Conservation (phyloP, 1,140 invertebrate genomes). For the Drosophila repletoides region DNA sequence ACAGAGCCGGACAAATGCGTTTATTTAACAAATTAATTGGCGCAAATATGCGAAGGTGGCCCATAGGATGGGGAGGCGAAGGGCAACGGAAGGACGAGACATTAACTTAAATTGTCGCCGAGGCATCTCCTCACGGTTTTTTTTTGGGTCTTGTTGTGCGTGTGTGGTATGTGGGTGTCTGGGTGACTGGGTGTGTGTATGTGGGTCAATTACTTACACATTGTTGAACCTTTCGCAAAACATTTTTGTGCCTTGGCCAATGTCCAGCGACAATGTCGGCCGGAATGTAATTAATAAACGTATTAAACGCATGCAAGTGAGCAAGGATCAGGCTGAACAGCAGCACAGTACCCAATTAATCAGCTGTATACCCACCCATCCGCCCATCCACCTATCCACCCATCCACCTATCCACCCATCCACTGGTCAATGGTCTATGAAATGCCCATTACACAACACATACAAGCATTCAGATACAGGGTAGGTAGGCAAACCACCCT, state of each 20-base stretch:
- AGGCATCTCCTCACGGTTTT: no score
- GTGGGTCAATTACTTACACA: slow-evolving; percentile 66
- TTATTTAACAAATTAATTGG: slow-evolving; percentile 81
- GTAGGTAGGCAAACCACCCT: slow-evolving; percentile 7
- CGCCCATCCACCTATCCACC: slow-evolving; percentile 18
- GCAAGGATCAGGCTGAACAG: slow-evolving; percentile 18
- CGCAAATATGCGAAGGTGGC: slow-evolving; percentile 47
- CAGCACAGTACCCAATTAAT: slow-evolving; percentile 66
- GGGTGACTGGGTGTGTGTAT: slow-evolving; percentile 4
- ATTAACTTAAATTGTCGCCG: slow-evolving; percentile 41
- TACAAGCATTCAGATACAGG: background rate
- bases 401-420: slow-evolving; percentile 8
- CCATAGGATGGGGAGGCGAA: background rate
- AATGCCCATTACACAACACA: slow-evolving; percentile 67
- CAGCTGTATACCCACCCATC: slow-evolving; percentile 43
- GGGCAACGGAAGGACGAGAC: slow-evolving; percentile 26
- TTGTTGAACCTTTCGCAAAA: slow-evolving; percentile 67
- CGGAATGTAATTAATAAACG: slow-evolving; percentile 79
- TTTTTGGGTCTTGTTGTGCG: no score
- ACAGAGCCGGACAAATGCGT: slow-evolving; percentile 56
- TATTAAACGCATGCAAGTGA: slow-evolving; percentile 78
- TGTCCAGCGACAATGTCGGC: slow-evolving; percentile 51
- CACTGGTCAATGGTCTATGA: slow-evolving; percentile 80
- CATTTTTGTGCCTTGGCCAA: slow-evolving; percentile 45
- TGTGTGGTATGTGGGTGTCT: no score